Percentiles rank a stretch among this genome's conserved stretches.
Conservation (phyloP, 2,797 vertebrate species). For the Florisuga fusca region DNA sequence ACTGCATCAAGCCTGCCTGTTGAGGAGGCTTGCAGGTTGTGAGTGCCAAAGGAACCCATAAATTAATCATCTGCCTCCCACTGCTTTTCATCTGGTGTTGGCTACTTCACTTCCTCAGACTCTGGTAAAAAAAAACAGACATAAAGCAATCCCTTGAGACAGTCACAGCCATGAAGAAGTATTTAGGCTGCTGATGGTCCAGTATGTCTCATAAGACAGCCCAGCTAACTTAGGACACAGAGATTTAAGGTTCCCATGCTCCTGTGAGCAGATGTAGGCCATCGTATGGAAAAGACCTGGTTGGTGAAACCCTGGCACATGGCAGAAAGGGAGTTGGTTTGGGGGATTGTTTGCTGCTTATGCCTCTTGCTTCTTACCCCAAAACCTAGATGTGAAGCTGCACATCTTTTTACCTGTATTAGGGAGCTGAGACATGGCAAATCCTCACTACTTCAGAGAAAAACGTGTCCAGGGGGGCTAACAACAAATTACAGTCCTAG, state of each 20-base stretch:
- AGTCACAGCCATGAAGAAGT: background rate
- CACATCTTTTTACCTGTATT: background rate
- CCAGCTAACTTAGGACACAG: background rate
- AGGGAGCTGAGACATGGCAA: background rate
- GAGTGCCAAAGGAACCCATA: background rate
- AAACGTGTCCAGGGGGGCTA: background rate
- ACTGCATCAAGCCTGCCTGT: background rate
- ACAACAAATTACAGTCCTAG: background rate
- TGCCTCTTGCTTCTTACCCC: background rate
- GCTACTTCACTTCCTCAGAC: background rate
- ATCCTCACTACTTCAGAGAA: background rate
- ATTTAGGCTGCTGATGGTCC: background rate
- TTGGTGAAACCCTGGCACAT: rapidly evolving
- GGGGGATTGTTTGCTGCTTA: background rate
- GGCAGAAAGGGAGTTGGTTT: background rate
- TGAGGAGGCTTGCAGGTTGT: background rate
- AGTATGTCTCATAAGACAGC: background rate
- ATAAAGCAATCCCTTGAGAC: background rate
- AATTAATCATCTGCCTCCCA: background rate
- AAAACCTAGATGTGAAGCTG: background rate
- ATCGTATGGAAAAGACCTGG: background rate
- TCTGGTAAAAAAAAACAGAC: background rate
- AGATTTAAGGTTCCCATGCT: background rate
- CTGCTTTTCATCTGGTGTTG: background rate
- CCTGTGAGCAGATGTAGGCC: background rate